Evolutionary conservation across 2,888 invertebrate genomes (phyloP).

Genomic region (Phalangium opilio): DNA sequence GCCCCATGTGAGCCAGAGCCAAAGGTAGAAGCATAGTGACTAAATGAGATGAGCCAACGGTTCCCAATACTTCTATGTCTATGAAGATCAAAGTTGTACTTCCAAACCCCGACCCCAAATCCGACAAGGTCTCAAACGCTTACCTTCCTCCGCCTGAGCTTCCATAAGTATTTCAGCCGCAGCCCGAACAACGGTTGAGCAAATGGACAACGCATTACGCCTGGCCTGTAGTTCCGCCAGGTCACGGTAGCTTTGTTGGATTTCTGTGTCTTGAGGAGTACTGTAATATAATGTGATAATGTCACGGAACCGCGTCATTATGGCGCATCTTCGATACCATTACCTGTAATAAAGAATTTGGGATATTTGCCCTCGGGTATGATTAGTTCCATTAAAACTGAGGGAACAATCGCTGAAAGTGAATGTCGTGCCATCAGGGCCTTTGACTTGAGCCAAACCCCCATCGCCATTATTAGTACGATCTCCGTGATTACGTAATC

Average conservation of each 20-base stretch:
- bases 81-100: neutral
- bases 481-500: conserved; percentile 75
- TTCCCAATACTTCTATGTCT: conserved; percentile 14
- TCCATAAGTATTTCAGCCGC: conserved; percentile 50
- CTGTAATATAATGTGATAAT: no score
- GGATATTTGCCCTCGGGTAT: conserved; percentile 86
- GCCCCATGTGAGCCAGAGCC: conserved; percentile 67
- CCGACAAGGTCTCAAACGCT: no score
- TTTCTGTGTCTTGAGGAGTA: conserved; percentile 44
- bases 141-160: conserved; percentile 36
- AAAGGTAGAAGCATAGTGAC: conserved; percentile 66
- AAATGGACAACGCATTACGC: conserved; percentile 55
- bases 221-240: conserved; percentile 47
- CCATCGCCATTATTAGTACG: conserved; percentile 90
- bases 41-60: conserved; percentile 37
- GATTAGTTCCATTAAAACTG: conserved; percentile 91
- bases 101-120: no score
- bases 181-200: conserved; percentile 58
- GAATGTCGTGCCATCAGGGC: conserved; percentile 82
- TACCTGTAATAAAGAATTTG: conserved; percentile 33
- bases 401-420: conserved; percentile 78
- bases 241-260: conserved; percentile 41
- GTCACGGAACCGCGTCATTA: no score
- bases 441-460: conserved; percentile 64
- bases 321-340: no score